Evolutionary conservation across 2,113 vertebrate species (phyloP).

Genomic region (Archocentrus centrarchus): DNA sequence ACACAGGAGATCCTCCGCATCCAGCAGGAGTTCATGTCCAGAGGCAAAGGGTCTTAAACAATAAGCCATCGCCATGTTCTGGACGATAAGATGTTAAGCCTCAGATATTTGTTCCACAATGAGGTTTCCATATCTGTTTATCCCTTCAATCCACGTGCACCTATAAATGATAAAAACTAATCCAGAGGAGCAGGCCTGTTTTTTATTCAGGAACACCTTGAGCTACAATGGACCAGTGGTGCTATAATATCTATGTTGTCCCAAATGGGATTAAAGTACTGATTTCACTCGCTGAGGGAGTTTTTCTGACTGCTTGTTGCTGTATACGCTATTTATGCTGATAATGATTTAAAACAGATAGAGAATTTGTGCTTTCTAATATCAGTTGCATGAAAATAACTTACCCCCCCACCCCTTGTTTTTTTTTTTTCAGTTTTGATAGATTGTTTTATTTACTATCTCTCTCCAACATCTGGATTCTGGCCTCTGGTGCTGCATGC

Average conservation of each 20-base stretch:
- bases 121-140: conserved; percentile 68
- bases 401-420: accelerated
- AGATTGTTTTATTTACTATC: conserved; percentile 71
- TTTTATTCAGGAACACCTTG: conserved; percentile 64
- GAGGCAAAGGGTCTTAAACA: conserved; percentile 50
- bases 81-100: conserved; percentile 56
- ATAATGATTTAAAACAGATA: conserved; percentile 12
- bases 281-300: conserved; percentile 51
- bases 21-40: conserved; percentile 50
- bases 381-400: not conserved
- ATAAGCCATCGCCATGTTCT: conserved; percentile 35
- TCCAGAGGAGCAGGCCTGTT: conserved; percentile 63
- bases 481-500: conserved; percentile 66
- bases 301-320: not conserved
- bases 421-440: conserved; percentile 48
- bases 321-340: not conserved
- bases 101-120: conserved; percentile 56
- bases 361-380: conserved; percentile 20
- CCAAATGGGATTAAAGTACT: conserved; percentile 54
- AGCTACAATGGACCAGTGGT: conserved; percentile 23
- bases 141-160: conserved; percentile 70
- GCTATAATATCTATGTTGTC: conserved; percentile 38
- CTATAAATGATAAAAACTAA: conserved; percentile 66
- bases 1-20: conserved; percentile 23
- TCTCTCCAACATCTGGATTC: conserved; percentile 76